A percentile compares a stretch with the other conserved stretches of the same genome.
phyloP scores from a whole-genome alignment of 2,797 vertebrate genomes.

The Heliangelus exortis region DNA sequence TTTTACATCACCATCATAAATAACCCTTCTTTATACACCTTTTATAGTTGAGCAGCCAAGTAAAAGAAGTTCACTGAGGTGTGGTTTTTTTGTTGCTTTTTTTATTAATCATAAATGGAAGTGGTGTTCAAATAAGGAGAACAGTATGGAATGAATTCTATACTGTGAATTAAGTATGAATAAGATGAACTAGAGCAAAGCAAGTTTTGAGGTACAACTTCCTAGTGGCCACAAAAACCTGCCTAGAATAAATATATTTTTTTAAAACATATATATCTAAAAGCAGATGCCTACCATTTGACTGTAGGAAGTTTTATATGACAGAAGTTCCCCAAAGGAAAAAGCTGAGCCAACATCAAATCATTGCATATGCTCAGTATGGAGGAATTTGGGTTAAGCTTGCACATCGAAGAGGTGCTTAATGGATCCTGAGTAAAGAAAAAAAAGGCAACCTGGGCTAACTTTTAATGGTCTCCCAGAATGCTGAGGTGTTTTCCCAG shows the following conservation, averaged over 20 bases:
- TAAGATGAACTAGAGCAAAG: not conserved
- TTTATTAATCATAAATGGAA: not conserved
- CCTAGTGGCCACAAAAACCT: not conserved
- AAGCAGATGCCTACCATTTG: not conserved
- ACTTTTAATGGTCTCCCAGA: accelerated
- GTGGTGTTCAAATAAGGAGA: not conserved
- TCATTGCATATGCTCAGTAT: not conserved
- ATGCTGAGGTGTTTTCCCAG: not conserved
- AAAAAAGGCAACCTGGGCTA: not conserved
- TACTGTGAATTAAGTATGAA: not conserved
- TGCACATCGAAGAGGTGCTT: accelerated
- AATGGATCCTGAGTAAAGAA: not conserved
- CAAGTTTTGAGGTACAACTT: not conserved
- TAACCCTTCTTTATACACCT: not conserved
- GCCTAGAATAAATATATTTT: not conserved
- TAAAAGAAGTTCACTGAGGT: not conserved
- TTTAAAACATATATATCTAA: not conserved
- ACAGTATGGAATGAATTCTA: not conserved
- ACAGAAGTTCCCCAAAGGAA: not conserved
- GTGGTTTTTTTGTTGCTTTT: too few species aligned
- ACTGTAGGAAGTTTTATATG: not conserved
- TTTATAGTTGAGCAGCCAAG: not conserved
- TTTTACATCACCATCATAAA: not conserved
- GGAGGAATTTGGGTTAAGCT: not conserved
- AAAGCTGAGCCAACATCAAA: not conserved